Conservation (phyloP, 2,797 vertebrate genomes). For the Picus viridis region DNA sequence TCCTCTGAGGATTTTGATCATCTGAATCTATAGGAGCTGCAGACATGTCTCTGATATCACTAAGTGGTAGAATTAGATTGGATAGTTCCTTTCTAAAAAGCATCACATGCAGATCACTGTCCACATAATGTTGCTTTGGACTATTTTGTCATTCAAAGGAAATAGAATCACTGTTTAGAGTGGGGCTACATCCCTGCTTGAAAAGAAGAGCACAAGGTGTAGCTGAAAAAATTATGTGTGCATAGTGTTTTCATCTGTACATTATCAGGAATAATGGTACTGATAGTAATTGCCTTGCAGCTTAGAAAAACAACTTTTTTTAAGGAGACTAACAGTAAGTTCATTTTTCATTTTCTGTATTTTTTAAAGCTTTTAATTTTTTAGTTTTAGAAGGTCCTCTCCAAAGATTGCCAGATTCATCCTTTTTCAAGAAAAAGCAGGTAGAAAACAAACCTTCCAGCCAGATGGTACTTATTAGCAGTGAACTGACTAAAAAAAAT, state of each 20-base stretch:
- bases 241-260: background rate
- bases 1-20: background rate
- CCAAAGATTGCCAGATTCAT: background rate
- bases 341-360: background rate
- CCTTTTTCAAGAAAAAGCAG: background rate
- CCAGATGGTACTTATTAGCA: conserved; percentile 5
- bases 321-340: background rate
- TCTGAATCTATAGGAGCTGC: background rate
- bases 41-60: background rate
- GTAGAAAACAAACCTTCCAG: conserved; percentile 10
- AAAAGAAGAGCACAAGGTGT: background rate
- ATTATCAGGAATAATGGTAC: background rate
- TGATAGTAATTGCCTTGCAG: background rate
- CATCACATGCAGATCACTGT: background rate
- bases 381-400: background rate
- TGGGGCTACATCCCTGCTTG: background rate
- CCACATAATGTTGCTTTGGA: background rate
- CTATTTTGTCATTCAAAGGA: background rate
- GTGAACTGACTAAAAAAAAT: background rate
- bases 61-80: background rate
- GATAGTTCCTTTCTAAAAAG: background rate
- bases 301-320: background rate
- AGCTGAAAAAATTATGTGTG: background rate
- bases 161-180: background rate
- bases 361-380: background rate